phyloP scores from a whole-genome alignment of 2,113 vertebrate species.

The Perccottus glenii region DNA sequence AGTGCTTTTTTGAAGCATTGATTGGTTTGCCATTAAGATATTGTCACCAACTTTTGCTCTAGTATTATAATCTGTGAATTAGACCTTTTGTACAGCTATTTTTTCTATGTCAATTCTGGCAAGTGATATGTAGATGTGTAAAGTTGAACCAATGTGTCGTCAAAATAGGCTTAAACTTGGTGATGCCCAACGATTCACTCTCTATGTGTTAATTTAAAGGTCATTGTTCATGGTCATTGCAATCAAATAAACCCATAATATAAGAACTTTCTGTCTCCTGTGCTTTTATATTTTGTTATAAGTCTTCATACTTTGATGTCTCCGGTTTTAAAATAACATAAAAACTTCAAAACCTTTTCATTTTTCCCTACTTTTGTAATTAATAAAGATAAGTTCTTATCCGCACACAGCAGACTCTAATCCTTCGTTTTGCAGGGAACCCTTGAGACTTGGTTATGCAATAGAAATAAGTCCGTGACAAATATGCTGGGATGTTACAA shows the following conservation, averaged over 20 bases:
- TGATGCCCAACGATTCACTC: conserved; percentile 36
- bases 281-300: neutral
- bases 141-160: conserved; percentile 30
- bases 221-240: conserved; percentile 65
- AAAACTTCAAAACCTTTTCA: conserved; percentile 1
- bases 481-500: conserved; percentile 31
- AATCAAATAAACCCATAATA: conserved; percentile 70
- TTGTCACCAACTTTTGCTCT: conserved; percentile 30
- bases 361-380: conserved; percentile 27
- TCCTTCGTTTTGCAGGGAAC: conserved; percentile 49
- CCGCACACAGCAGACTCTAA: conserved; percentile 47
- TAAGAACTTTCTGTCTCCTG: conserved; percentile 30
- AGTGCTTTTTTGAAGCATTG: conserved; percentile 43
- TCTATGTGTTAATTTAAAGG: conserved; percentile 55
- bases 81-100: conserved; percentile 60
- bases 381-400: conserved; percentile 49
- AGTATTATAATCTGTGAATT: conserved; percentile 39
- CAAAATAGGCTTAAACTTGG: neutral
- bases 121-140: conserved; percentile 49
- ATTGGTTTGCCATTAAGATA: conserved; percentile 45
- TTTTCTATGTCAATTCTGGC: conserved; percentile 39
- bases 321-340: neutral
- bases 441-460: conserved; percentile 58
- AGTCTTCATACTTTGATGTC: neutral
- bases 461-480: conserved; percentile 50